Conservation (phyloP, 2,113 vertebrate species). For the Oryctolagus cuniculus region mOryCun1.1 NC_091442.1:15111001-15111500, state of each 20-base stretch:
- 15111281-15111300: neutral
- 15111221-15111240: neutral
- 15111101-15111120: neutral
- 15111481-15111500: neutral
- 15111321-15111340: neutral
- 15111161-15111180: neutral
- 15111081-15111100: neutral
- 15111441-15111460: neutral
- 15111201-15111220: neutral
- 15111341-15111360: neutral
- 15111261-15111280: neutral
- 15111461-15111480: neutral
- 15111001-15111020: neutral
- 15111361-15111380: neutral
- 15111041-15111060: neutral
- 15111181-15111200: neutral
- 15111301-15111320: neutral
- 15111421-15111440: neutral
- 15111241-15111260: neutral
- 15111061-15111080: neutral
- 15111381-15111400: neutral
- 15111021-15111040: neutral
- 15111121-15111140: neutral
- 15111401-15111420: neutral
- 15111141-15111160: neutral